These are phyloP conservation scores for Knipowitschia caucasica DNA, from an alignment of 2,797 vertebrate genomes.

Conservation along the genomic window DNA sequence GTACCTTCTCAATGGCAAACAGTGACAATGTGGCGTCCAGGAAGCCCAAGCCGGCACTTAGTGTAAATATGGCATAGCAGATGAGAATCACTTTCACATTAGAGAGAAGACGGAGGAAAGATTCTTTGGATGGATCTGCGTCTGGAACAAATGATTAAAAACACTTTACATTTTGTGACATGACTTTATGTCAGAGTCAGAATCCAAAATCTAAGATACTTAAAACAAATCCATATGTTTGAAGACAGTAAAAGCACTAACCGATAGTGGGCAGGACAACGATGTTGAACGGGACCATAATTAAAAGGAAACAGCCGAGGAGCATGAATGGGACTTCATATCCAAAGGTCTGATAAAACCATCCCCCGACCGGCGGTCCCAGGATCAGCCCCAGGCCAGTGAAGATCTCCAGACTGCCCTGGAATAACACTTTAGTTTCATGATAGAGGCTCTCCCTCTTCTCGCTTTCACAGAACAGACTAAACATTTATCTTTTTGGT, in stretches of 20 bases:
- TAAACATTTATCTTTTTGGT: no score
- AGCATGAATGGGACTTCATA: constrained; percentile 89
- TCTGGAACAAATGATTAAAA: constrained; percentile 63
- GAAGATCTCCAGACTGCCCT: constrained; percentile 93
- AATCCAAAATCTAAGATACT: background rate
- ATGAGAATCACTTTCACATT: constrained; percentile 80
- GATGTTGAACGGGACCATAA: constrained; percentile 89
- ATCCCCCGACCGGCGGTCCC: constrained; percentile 90
- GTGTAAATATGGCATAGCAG: constrained; percentile 78
- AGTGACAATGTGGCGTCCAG: constrained; percentile 92
- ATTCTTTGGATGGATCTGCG: constrained; percentile 74
- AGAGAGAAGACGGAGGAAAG: constrained; percentile 82
- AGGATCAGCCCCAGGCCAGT: constrained; percentile 87
- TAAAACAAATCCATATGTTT: background rate
- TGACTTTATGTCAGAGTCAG: no score
- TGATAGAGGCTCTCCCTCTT: no score
- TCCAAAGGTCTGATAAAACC: constrained; percentile 91
- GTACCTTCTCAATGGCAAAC: constrained; percentile 85
- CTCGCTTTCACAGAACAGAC: no score
- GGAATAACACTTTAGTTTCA: no score
- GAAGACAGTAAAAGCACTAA: constrained; percentile 48
- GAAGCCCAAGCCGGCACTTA: constrained; percentile 87
- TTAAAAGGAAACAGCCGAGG: constrained; percentile 83
- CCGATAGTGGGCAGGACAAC: constrained; percentile 85
- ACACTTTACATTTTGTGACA: no score